These are phyloP conservation scores for Thunnus maccoyii DNA, from an alignment of 2,113 vertebrate species.

Conservation along the genomic window DNA sequence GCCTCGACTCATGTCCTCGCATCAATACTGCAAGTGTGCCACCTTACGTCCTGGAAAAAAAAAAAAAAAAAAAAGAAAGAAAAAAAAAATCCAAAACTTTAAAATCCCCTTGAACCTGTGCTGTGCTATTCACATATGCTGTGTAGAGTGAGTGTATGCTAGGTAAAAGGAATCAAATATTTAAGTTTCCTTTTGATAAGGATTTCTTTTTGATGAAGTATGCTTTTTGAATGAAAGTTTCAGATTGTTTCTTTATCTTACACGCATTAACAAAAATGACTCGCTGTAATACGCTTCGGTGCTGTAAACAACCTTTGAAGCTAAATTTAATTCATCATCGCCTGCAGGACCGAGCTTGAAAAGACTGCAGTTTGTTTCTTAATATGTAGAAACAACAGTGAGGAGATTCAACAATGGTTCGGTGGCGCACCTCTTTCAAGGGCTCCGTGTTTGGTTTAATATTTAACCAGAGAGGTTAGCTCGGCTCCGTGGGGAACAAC, in stretches of 20 bases:
- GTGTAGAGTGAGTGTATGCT: neutral
- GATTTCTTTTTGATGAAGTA: conserved; percentile 59
- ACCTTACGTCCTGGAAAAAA: neutral
- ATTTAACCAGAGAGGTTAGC: conserved; percentile 17
- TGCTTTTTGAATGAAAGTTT: conserved; percentile 61
- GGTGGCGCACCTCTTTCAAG: conserved; percentile 31
- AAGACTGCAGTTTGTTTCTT: neutral
- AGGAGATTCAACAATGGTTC: conserved; percentile 20
- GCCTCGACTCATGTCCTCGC: conserved; percentile 17
- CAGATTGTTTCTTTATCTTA: conserved; percentile 4
- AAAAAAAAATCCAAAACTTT: neutral
- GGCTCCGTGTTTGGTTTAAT: conserved; percentile 28
- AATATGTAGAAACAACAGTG: neutral
- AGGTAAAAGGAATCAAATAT: conserved; percentile 53
- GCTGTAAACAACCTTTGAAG: conserved; percentile 22
- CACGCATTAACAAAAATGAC: conserved; percentile 21
- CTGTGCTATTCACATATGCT: conserved; percentile 12
- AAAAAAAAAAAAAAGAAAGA: neutral
- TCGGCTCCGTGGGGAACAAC: conserved; percentile 16
- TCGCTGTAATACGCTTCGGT: neutral
- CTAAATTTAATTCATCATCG: conserved; percentile 5
- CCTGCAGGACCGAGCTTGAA: neutral
- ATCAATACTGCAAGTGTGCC: conserved; percentile 8
- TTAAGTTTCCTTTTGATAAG: conserved; percentile 61
- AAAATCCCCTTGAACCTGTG: conserved; percentile 21